phyloP scores from a whole-genome alignment of 2,797 vertebrate species.

The Xiphophorus birchmanni region DNA sequence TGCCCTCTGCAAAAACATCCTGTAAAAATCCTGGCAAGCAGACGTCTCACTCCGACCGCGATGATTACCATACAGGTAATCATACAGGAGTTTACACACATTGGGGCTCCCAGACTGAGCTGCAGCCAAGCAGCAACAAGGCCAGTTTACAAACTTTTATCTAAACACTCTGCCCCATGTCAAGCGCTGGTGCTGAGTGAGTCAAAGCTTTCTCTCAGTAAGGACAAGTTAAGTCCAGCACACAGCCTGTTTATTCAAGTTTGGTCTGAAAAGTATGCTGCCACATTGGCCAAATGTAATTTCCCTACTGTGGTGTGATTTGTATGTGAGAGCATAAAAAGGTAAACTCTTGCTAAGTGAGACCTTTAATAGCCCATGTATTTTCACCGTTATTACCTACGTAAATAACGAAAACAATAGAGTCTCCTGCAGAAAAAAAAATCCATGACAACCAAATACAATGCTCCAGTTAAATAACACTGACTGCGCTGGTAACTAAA shows the following conservation, averaged over 20 bases:
- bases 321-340: constrained; percentile 35
- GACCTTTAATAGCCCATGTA: constrained; percentile 42
- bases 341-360: constrained; percentile 22
- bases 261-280: constrained; percentile 48
- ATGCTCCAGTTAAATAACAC: constrained; percentile 46
- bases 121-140: constrained; percentile 50
- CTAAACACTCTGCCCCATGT: constrained; percentile 60
- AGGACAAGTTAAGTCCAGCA: constrained; percentile 49
- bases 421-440: constrained; percentile 41
- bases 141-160: constrained; percentile 57
- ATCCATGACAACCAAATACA: constrained; percentile 71
- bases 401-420: constrained; percentile 65
- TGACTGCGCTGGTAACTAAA: constrained; percentile 58
- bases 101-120: constrained; percentile 56
- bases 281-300: constrained; percentile 42
- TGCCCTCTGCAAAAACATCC: constrained; percentile 53
- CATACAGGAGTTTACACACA: constrained; percentile 58
- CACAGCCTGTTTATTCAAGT: constrained; percentile 53
- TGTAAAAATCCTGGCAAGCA: constrained; percentile 56
- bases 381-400: constrained; percentile 50
- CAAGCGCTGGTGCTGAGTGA: constrained; percentile 36
- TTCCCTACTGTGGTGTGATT: constrained; percentile 48
- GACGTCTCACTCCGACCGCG: constrained; percentile 51
- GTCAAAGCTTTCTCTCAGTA: constrained; percentile 42
- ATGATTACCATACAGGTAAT: constrained; percentile 49